Evolutionary conservation across 2,888 invertebrate genomes (phyloP).

Genomic region (Phengaris alcon): DNA sequence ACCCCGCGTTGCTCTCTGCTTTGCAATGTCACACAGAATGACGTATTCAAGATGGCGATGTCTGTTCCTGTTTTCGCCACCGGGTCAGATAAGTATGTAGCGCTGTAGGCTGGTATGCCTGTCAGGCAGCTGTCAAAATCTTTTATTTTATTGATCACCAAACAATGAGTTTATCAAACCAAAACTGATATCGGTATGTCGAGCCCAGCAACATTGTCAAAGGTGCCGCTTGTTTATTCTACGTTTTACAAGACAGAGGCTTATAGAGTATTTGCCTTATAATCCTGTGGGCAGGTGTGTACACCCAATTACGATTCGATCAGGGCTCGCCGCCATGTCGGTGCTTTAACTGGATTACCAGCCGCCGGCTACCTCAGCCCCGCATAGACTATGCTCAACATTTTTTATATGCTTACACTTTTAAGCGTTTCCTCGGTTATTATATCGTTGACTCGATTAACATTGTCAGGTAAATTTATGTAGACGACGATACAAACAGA

Average conservation of each 20-base stretch:
- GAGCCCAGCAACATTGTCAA: background rate
- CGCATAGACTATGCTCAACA: slow-evolving; percentile 33
- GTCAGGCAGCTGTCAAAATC: slow-evolving; percentile 3
- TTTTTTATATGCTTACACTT: slow-evolving; percentile 30
- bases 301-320: slow-evolving; percentile 72
- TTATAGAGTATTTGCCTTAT: slow-evolving; percentile 41
- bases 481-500: background rate
- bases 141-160: background rate
- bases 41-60: no score
- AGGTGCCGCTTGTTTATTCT: background rate
- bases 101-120: background rate
- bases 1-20: no score
- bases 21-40: no score
- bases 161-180: background rate
- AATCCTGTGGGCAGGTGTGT: slow-evolving; percentile 52
- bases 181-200: background rate
- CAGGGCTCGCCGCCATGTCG: slow-evolving; percentile 54
- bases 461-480: background rate
- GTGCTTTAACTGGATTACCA: slow-evolving; percentile 68
- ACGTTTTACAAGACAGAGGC: slow-evolving; percentile 23
- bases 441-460: background rate
- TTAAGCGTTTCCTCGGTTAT: background rate
- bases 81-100: no score
- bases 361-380: slow-evolving; percentile 41
- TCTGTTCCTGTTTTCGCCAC: no score